Conservation (phyloP, 2,888 invertebrate species). For the Nephrotoma appendiculata region DNA sequence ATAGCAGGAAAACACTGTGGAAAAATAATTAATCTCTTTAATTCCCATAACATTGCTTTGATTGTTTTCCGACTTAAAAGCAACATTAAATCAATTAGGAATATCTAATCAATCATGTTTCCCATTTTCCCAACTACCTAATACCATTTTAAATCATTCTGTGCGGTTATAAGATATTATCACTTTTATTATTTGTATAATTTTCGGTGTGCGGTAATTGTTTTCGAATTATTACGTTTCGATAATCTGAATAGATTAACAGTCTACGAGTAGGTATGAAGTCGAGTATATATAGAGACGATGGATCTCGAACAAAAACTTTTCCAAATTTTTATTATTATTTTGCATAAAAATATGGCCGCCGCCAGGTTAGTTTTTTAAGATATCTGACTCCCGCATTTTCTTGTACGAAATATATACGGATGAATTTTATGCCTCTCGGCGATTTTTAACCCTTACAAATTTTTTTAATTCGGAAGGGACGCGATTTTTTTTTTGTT, state of each 20-base stretch:
- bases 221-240: neutral
- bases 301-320: neutral
- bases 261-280: neutral
- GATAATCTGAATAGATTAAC: neutral
- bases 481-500: neutral
- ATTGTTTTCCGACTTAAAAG: neutral
- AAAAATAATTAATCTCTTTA: neutral
- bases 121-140: neutral
- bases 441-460: neutral
- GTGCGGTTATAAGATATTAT: neutral
- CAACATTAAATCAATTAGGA: neutral
- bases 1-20: neutral
- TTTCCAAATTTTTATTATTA: neutral
- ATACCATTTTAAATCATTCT: neutral
- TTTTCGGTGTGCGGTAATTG: neutral
- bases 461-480: neutral
- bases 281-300: neutral
- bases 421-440: neutral
- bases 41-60: neutral
- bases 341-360: neutral
- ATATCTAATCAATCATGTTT: neutral
- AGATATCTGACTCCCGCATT: neutral
- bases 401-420: neutral
- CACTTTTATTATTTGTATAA: neutral
- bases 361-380: neutral